Evolutionary conservation across 2,888 invertebrate species (phyloP), one percentile per base, ranked within the genome.

Genomic region (Caenorhabditis plicata): DNA sequence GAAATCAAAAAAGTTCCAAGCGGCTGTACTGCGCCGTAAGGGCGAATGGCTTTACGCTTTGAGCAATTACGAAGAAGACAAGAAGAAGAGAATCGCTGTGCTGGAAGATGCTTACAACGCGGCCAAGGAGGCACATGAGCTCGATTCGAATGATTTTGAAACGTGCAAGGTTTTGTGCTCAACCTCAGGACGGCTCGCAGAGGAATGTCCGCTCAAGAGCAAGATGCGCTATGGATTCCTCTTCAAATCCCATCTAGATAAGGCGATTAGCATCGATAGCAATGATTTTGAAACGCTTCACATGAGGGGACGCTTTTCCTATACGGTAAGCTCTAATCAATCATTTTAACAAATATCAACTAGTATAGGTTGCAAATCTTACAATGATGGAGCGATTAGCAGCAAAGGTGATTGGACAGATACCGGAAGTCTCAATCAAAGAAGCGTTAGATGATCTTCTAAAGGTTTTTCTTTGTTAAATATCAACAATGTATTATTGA

Each of bases 301-400:
- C 33, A 68, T 68, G 68, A 36, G 69, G 11, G 69, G 65, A 19
- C 41, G 69, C 23, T 65, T 69, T 45, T 55, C 54, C 31, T 69
- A 53, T 42, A 53, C 55, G 27, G 64, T 68, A 15, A 31, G 42
- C n/a, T n/a, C n/a, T n/a, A n/a, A n/a, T n/a, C n/a, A n/a, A n/a
- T 17, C 15, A n/a, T 11, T 23, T 39, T 5, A 17, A 17, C 44
- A 35, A 20, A 33, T 25, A n/a, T 4, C 11, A 26, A 20, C 19
- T 9, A 42, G 40, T 62, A n/a, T 38, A 64, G 64, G 55, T 64
- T 22, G 53, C 56, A 20, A 46, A 47, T 7, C 27, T 67, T 13
- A 54, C 63, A 3, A 42, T 51, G 4, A 33, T 57, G 19, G 67
- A 67, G 41, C 36, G 55, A 17, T 25, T 57, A 15, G 41, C 54